Evolutionary conservation across 2,888 invertebrate species (phyloP).

Genomic region (Azorinus chamasolen): DNA sequence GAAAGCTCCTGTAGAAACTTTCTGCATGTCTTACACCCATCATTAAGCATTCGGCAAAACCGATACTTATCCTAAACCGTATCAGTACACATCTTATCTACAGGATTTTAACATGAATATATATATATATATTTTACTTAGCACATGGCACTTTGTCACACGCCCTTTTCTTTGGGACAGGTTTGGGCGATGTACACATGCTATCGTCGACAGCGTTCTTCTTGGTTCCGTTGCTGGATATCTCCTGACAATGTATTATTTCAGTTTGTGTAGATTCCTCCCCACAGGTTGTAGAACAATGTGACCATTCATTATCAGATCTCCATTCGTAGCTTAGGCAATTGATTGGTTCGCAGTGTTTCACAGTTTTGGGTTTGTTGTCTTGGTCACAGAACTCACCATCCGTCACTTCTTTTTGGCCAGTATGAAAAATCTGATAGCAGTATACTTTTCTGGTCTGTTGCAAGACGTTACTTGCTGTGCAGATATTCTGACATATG

Average conservation of each 20-base stretch:
- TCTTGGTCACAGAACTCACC: slow-evolving; percentile 23
- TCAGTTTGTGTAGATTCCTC: slow-evolving; percentile 51
- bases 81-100: no score
- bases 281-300: slow-evolving; percentile 71
- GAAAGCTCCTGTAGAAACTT: no score
- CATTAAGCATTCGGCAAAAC: no score
- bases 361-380: slow-evolving; percentile 11
- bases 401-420: slow-evolving; percentile 34
- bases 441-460: slow-evolving; percentile 36
- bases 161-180: slow-evolving; percentile 11
- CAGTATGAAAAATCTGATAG: slow-evolving; percentile 33
- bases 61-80: no score
- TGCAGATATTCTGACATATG: slow-evolving; percentile 38
- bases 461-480: slow-evolving; percentile 1
- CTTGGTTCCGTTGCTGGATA: slow-evolving; percentile 7
- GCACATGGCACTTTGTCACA: slow-evolving; percentile 39
- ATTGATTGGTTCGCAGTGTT: slow-evolving; percentile 13
- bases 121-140: no score
- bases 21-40: no score
- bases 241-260: slow-evolving; percentile 25
- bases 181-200: slow-evolving; percentile 14
- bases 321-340: slow-evolving; percentile 66
- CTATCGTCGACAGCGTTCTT: slow-evolving; percentile 14
- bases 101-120: no score
- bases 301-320: slow-evolving; percentile 63